Conservation (phyloP, 64 coral and sea anemone genomes). For the Cladopsammia gracilis region DNA sequence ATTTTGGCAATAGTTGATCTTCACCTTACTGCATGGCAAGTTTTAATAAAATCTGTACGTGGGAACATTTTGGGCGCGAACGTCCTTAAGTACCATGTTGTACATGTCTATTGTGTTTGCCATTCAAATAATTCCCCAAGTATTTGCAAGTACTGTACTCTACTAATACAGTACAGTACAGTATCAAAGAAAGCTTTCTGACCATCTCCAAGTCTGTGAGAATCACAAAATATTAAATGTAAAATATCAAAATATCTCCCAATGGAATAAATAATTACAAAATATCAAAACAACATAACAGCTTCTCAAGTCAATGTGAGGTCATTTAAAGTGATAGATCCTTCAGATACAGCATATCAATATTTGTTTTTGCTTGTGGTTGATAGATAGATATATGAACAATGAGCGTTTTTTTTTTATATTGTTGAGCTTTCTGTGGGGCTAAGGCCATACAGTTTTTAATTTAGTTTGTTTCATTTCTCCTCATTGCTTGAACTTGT, state of each 20-base stretch:
- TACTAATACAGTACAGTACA: background rate
- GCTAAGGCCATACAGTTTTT: too few relatives aligned
- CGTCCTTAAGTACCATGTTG: background rate
- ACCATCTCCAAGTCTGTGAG: constrained; percentile 39
- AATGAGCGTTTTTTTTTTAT: background rate
- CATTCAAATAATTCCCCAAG: constrained; percentile 32
- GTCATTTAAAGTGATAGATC: constrained; percentile 63
- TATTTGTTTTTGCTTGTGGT: background rate
- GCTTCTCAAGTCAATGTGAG: constrained; percentile 59
- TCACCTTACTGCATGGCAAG: too few relatives aligned
- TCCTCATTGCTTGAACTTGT: too few relatives aligned
- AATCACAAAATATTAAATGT: constrained; percentile 59
- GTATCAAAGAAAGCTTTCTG: constrained; percentile 20
- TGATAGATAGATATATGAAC: too few relatives aligned
- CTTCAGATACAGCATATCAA: constrained; percentile 48
- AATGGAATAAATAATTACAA: constrained; percentile 22
- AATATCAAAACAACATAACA: constrained; percentile 29
- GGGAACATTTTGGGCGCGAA: too few relatives aligned
- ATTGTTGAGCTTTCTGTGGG: too few relatives aligned
- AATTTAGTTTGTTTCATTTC: too few relatives aligned
- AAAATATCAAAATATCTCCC: constrained; percentile 56
- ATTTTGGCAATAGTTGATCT: too few relatives aligned
- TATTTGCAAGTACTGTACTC: constrained; percentile 12
- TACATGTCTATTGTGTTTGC: background rate
- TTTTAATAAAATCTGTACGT: too few relatives aligned